Evolutionary conservation across 2,797 vertebrate species (phyloP).

Genomic region (Tokudaia muenninki): DNA sequence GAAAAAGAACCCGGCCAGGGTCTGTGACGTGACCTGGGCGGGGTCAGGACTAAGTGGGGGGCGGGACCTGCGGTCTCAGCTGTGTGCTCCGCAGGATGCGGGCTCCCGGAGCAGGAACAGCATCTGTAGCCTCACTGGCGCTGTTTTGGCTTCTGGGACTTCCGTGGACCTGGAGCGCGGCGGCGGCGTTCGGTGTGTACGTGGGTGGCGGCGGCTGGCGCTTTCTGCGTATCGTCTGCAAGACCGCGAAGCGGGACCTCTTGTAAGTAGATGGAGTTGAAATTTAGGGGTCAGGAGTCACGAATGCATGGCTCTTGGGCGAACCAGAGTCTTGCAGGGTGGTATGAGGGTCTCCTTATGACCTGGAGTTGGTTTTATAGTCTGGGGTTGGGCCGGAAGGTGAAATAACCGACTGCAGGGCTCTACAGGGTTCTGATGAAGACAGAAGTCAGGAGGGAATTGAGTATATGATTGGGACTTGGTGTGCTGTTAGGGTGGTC

Average conservation of each 20-base stretch:
- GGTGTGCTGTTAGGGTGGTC: not conserved
- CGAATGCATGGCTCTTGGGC: not conserved
- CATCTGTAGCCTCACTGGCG: constrained; percentile 86
- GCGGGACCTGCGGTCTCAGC: not conserved
- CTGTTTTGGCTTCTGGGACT: constrained; percentile 85
- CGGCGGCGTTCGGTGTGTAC: constrained; percentile 87
- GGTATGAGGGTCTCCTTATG: not conserved
- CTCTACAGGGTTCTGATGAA: not conserved
- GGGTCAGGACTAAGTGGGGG: not conserved
- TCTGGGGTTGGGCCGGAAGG: not conserved
- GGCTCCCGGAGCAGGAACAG: constrained; percentile 78
- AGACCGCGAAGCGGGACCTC: constrained; percentile 91
- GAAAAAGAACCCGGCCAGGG: not conserved
- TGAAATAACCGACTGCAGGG: not conserved
- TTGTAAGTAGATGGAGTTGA: constrained; percentile 87
- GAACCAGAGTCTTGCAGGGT: not conserved
- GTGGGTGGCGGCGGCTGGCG: constrained; percentile 88
- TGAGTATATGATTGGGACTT: not conserved
- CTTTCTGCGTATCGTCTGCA: constrained; percentile 88
- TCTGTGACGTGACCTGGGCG: not conserved
- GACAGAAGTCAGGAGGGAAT: not conserved
- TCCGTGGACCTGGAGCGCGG: constrained; percentile 89
- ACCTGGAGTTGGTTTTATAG: not conserved
- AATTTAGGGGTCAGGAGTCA: too few species aligned
- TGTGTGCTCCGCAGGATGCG: constrained; percentile 77